Conservation (phyloP, 2,888 invertebrate genomes). For the Malthinus seriepunctatus region DNA sequence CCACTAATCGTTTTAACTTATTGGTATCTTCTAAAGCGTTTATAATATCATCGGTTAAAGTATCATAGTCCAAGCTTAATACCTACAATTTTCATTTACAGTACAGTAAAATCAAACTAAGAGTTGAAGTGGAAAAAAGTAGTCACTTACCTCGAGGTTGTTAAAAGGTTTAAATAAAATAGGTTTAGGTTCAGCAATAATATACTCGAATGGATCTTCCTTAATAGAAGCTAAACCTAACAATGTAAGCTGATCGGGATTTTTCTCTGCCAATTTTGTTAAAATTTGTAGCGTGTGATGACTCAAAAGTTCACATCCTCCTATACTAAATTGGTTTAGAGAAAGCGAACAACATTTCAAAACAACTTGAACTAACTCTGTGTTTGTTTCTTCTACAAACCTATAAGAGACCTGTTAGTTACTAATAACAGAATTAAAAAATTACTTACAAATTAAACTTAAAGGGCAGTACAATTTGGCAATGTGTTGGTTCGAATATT, state of each 20-base stretch:
- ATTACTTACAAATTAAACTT: slow-evolving; percentile 33
- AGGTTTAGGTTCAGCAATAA: slow-evolving; percentile 60
- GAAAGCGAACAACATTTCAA: slow-evolving; percentile 39
- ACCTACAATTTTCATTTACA: slow-evolving; percentile 44
- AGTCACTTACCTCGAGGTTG: slow-evolving; percentile 57
- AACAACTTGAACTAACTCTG: slow-evolving; percentile 22
- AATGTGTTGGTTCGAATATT: slow-evolving; percentile 52
- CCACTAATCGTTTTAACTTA: slow-evolving; percentile 63
- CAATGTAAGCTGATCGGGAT: slow-evolving; percentile 61
- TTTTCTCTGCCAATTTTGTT: slow-evolving; percentile 46
- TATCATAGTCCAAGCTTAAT: slow-evolving; percentile 63
- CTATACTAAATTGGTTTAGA: slow-evolving; percentile 49
- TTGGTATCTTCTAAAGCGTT: slow-evolving; percentile 43
- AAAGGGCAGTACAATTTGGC: slow-evolving; percentile 45
- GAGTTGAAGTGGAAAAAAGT: slow-evolving; percentile 45
- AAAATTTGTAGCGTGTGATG: slow-evolving; percentile 45
- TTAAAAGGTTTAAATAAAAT: slow-evolving; percentile 62
- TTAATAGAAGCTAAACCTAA: slow-evolving; percentile 74
- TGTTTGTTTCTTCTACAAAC: slow-evolving; percentile 15
- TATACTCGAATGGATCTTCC: slow-evolving; percentile 71
- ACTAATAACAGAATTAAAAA: not conserved
- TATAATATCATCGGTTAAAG: slow-evolving; percentile 57
- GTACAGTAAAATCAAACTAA: slow-evolving; percentile 1
- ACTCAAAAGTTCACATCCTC: slow-evolving; percentile 51
- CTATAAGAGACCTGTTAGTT: slow-evolving; percentile 4